Percentiles rank a stretch among this genome's conserved stretches.
phyloP scores from a whole-genome alignment of 2,797 vertebrate species.

The Enteromius radiatus region DNA sequence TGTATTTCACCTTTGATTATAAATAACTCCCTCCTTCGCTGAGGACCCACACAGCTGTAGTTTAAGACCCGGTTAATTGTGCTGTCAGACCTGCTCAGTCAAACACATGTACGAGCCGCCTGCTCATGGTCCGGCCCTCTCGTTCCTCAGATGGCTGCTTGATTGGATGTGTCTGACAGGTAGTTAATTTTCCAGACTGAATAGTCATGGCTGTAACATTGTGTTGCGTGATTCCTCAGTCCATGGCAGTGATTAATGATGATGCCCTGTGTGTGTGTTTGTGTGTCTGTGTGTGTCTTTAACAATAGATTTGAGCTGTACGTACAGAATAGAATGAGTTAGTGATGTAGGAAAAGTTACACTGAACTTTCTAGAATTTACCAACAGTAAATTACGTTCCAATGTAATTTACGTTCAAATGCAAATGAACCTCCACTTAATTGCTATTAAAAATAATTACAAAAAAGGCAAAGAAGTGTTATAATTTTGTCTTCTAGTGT shows the following conservation, averaged over 20 bases:
- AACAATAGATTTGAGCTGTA: constrained; percentile 1
- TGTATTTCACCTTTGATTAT: constrained; percentile 38
- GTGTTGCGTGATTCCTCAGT: constrained; percentile 65
- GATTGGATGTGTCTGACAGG: constrained; percentile 77
- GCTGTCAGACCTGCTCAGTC: constrained; percentile 40
- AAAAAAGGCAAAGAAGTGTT: background rate
- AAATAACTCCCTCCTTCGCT: constrained; percentile 4
- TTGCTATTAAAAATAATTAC: background rate
- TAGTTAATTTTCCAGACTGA: constrained; percentile 76
- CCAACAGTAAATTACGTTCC: background rate
- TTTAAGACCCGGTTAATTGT: constrained; percentile 41
- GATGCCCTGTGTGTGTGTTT: constrained; percentile 7
- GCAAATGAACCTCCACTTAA: background rate
- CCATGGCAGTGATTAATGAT: constrained; percentile 44
- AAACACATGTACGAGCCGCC: background rate
- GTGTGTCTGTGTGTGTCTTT: background rate
- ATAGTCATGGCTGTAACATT: constrained; percentile 63
- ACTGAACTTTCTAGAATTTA: background rate
- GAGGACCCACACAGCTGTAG: constrained; percentile 17
- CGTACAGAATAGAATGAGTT: background rate
- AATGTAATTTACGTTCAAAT: background rate
- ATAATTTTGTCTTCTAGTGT: background rate
- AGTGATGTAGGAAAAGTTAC: background rate
- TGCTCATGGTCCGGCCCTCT: constrained; percentile 33
- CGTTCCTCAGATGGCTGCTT: constrained; percentile 72